These are phyloP conservation scores for Thoracochromis brauschi DNA, from an alignment of 2,113 vertebrate species.

Conservation along the genomic window DNA sequence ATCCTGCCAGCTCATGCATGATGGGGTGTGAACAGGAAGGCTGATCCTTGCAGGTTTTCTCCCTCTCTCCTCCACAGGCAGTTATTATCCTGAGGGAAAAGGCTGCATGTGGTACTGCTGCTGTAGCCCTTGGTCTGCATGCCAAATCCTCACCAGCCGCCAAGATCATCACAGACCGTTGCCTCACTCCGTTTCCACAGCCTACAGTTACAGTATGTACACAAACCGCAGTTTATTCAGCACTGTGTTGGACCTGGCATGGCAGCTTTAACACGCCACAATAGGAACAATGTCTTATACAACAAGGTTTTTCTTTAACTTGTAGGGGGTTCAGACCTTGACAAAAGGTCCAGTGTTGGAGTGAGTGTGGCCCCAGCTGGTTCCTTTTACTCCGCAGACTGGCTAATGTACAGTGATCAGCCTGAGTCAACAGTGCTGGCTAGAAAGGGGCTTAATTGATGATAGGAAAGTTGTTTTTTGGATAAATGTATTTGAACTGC, in stretches of 20 bases:
- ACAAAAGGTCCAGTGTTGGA: conserved; percentile 71
- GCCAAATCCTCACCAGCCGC: conserved; percentile 59
- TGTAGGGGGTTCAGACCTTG: conserved; percentile 46
- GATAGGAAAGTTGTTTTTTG: conserved; percentile 39
- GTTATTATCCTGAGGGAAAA: conserved; percentile 57
- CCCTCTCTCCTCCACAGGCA: conserved; percentile 45
- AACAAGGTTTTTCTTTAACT: conserved; percentile 55
- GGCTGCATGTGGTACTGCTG: conserved; percentile 52
- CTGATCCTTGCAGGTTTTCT: conserved; percentile 61
- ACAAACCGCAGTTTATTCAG: conserved; percentile 71
- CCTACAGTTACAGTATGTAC: conserved; percentile 68
- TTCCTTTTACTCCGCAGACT: conserved; percentile 65
- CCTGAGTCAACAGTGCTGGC: conserved; percentile 67
- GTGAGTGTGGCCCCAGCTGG: conserved; percentile 63
- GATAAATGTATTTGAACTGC: conserved; percentile 49
- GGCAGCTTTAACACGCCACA: conserved; percentile 59
- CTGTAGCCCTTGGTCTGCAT: conserved; percentile 36
- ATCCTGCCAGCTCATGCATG: conserved; percentile 49
- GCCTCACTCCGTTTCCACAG: conserved; percentile 61
- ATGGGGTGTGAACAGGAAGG: conserved; percentile 68
- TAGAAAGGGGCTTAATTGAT: conserved; percentile 63
- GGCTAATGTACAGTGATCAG: conserved; percentile 68
- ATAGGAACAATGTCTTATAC: conserved; percentile 68
- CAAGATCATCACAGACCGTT: conserved; percentile 66
- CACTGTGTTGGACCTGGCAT: conserved; percentile 55